Conservation (phyloP, 2,888 invertebrate species). For the Pocota personata region DNA sequence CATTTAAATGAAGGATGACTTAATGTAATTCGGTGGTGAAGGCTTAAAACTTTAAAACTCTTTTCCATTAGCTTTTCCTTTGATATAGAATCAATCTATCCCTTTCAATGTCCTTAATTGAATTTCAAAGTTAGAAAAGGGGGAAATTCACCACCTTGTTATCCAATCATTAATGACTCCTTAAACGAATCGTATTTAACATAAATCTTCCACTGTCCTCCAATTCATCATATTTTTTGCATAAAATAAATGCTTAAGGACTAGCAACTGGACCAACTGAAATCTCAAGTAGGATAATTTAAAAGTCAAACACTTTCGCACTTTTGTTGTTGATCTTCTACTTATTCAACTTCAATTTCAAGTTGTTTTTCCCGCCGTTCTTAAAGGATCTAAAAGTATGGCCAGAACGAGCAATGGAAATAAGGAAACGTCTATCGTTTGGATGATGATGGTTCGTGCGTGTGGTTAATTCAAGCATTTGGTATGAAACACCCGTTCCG, state of each 20-base stretch:
- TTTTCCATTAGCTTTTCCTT: not conserved
- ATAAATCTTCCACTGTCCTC: slow-evolving; percentile 20
- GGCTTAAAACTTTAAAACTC: not conserved
- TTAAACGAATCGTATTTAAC: slow-evolving; percentile 22
- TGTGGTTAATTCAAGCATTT: slow-evolving; percentile 57
- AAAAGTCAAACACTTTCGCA: slow-evolving; percentile 75
- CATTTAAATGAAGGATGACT: not conserved
- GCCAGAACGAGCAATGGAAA: slow-evolving; percentile 31
- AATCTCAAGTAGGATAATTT: slow-evolving; percentile 74
- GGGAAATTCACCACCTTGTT: not conserved
- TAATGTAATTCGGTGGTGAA: not conserved
- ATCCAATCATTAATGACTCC: slow-evolving; percentile 29
- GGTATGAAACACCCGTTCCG: slow-evolving; percentile 15
- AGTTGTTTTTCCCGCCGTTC: slow-evolving; percentile 36
- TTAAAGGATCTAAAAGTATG: not conserved
- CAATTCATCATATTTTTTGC: slow-evolving; percentile 30
- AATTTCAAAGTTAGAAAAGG: not conserved
- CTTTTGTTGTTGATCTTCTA: slow-evolving; percentile 51
- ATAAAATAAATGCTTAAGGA: slow-evolving; percentile 13
- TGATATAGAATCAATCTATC: not conserved
- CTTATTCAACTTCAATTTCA: slow-evolving; percentile 26
- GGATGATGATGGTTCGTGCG: slow-evolving; percentile 43
- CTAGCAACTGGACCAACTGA: slow-evolving; percentile 3
- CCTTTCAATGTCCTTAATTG: not conserved
- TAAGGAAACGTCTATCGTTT: slow-evolving; percentile 22